Evolutionary conservation across 23 tunicate genomes (phyloP).

Genomic region (Phallusia fumigata): DNA sequence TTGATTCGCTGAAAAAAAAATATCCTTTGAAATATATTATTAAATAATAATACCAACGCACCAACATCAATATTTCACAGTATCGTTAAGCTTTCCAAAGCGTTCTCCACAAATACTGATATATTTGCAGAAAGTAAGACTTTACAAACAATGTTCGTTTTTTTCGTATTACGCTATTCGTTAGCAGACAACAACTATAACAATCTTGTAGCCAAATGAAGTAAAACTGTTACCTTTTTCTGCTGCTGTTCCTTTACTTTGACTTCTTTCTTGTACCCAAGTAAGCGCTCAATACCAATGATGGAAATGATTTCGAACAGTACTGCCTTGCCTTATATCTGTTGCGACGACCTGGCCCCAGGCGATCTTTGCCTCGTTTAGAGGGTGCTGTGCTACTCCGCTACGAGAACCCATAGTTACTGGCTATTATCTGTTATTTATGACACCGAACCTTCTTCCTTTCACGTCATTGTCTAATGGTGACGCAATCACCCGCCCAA

Average conservation of each 20-base stretch:
- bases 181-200: background rate
- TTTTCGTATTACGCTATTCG: too few species aligned
- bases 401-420: slow-evolving; percentile 10
- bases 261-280: background rate
- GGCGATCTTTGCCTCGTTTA: slow-evolving; percentile 22
- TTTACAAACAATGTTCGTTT: background rate
- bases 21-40: too few species aligned
- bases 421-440: background rate
- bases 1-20: background rate
- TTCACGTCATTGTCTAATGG: too few species aligned
- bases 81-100: too few species aligned
- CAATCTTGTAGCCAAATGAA: background rate
- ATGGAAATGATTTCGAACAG: background rate
- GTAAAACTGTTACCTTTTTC: background rate
- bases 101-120: too few species aligned
- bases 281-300: background rate
- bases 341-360: slow-evolving; percentile 40
- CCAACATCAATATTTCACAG: too few species aligned
- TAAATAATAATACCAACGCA: too few species aligned
- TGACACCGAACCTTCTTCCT: too few species aligned
- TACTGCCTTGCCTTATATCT: slow-evolving; percentile 3
- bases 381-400: slow-evolving; percentile 17
- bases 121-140: background rate
- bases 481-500: too few species aligned
- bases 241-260: background rate